Base-by-base conservation (phyloP, 2,888 invertebrate species). In the Autographa gamma region DNA sequence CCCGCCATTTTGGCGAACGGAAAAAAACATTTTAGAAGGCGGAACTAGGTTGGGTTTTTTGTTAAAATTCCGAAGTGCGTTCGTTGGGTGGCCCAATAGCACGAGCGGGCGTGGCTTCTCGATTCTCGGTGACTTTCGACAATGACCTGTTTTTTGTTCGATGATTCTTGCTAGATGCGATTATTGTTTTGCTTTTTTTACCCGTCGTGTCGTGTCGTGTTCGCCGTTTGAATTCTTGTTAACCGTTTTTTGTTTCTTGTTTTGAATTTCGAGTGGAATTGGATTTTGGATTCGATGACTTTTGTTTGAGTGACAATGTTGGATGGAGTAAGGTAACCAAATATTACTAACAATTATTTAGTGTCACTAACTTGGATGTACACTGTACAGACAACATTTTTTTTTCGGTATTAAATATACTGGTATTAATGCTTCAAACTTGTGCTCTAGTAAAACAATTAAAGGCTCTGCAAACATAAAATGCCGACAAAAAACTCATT, bases 11-110 rank as follows among this genome's bases (percentile, higher is more conserved):
- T 95, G 93, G 92, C 88, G 92, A 90, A 89, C 91, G 92, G 92
- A 94, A 89, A 93, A 88, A 93, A 95, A 94, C 93, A 94, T 93
- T 95, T 93, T 94, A 93, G 95, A 94, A 95, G 95, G 95, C 95
- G 95, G 95, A 94, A 93, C 95, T 94, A 94, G 92, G 93, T 92
- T 93, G 93, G 90, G 93, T 93, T 94, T 48, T 95, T 94, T 94
- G 94, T 95, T 93, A 90, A 93, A 95, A 94, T 93, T 95, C 94
- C 92, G 93, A 93, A 90, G 89, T 86, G 89, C 92, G 90, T 89
- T 65, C 74, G 79, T 74, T 73, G 70, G 77, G 84, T 90, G 93
- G 93, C 92, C 95, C 95, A 95, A 95, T 95, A 59, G 94, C 93
- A 91, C 83, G 92, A 93, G 93, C 94, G 94, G 95, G 95, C 95